Conservation (phyloP, 2,797 vertebrate genomes). For the Sebastes flavidus region DNA sequence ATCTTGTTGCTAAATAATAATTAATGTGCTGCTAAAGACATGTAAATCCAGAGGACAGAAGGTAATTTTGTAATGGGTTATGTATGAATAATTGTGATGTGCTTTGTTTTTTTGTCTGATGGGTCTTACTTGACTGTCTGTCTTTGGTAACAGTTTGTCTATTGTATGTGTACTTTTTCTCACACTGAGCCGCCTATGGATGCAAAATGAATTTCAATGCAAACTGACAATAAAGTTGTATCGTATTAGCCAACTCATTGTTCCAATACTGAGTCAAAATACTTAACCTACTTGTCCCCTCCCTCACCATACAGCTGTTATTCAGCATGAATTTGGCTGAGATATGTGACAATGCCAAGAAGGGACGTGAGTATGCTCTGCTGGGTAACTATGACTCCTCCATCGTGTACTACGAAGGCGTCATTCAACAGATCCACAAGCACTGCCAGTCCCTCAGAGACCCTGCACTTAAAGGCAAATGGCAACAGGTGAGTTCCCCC, state of each 20-base stretch:
- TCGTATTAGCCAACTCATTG: neutral
- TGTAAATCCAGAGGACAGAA: too few relatives aligned
- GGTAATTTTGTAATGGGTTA: too few relatives aligned
- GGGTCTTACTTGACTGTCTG: too few relatives aligned
- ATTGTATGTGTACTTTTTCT: too few relatives aligned
- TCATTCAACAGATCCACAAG: constrained; percentile 95
- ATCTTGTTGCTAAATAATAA: too few relatives aligned
- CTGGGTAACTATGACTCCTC: constrained; percentile 98
- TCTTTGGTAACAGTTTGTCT: too few relatives aligned
- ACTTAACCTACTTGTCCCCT: neutral
- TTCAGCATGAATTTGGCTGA: constrained; percentile 93
- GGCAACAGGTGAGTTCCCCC: constrained; percentile 89
- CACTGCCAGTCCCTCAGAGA: constrained; percentile 91
- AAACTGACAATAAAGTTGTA: too few relatives aligned
- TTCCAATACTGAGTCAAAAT: neutral
- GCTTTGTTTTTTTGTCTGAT: too few relatives aligned
- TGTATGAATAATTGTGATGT: too few relatives aligned
- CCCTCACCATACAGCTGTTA: constrained; percentile 44
- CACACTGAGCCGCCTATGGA: too few relatives aligned
- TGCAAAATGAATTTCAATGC: too few relatives aligned
- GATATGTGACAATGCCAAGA: constrained; percentile 96
- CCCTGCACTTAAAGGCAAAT: constrained; percentile 91
- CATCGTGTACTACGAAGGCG: constrained; percentile 96
- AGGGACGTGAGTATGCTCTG: constrained; percentile 94
- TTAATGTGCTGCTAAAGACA: too few relatives aligned